Evolutionary conservation across 2,797 vertebrate genomes (phyloP), one percentile per base, ranked within the genome.

Genomic region (Silurus lanzhouensis): DNA sequence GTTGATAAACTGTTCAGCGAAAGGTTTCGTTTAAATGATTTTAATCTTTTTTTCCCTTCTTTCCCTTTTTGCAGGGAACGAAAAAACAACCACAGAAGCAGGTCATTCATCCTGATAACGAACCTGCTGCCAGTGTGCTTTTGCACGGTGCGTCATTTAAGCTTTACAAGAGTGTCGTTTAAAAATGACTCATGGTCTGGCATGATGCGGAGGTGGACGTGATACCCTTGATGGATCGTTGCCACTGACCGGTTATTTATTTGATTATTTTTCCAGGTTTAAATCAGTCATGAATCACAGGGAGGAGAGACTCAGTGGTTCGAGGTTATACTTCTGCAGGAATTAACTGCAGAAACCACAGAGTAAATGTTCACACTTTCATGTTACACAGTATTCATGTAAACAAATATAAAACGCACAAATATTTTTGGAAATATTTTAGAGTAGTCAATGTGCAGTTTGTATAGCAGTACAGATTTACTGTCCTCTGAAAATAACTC

Each of bases 31-130:
- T 58, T 22, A 75, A 55, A 55, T 75, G 2, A 75, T 75, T 81
- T 66, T 66, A 19, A 27, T 44, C 22, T 55, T 67, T 87, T 68
- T 70, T 67, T 48, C 25, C 20, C 64, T 27, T 12, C 78, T 64
- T 27, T 61, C 17, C 58, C 70, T 78, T 31, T n/a, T 81, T 72
- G 25, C 10, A 78, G 27, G 25, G 4, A 60, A 60, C 58, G 55
- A 77, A 58, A 77, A 19, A 48, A 52, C 22, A 17, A 10, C 13
- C 15, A 57, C 15, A 76, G 17, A 17, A 72, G 44, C 58, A 25
- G 72, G 72, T 89, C 87, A 95, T 95, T 92, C 89, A 91, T 95
- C 94, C 90, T 91, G 88, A 86, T 93, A 95, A 95, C 93, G 91
- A 94, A 93, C 90, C 89, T 86, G 83, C 91, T 93, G 93, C 92